Evolutionary conservation across 2,888 invertebrate genomes (phyloP).

Genomic region (Lasioglossum oenotherae): DNA sequence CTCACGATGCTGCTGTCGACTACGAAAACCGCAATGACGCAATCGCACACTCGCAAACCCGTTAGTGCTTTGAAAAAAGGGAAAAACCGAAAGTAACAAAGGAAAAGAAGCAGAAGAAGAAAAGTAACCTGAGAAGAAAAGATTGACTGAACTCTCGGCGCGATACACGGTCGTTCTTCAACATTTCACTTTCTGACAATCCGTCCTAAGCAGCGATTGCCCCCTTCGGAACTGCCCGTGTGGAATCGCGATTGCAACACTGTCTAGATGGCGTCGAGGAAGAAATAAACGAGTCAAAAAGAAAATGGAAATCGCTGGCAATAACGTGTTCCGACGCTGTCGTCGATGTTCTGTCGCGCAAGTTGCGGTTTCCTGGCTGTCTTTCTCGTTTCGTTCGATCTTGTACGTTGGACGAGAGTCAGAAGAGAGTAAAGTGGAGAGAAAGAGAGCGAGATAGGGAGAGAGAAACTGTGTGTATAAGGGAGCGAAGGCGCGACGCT

Average conservation of each 20-base stretch:
- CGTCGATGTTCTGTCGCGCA: not conserved
- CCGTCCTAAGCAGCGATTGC: conserved; percentile 73
- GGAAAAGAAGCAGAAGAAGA: not conserved
- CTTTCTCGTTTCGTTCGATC: conserved; percentile 49
- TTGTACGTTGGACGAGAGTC: not conserved
- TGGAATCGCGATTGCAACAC: conserved; percentile 7
- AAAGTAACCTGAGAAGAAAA: conserved; percentile 20
- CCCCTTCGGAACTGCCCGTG: conserved; percentile 63
- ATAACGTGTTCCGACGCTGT: not conserved
- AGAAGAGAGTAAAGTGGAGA: not conserved
- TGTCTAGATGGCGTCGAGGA: not conserved
- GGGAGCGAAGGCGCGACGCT: conserved; percentile 7
- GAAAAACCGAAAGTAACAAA: not conserved
- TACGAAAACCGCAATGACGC: conserved; percentile 28
- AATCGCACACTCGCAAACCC: conserved; percentile 2
- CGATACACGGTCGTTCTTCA: conserved; percentile 42
- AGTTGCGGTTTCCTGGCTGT: not conserved
- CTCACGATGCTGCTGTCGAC: conserved; percentile 46
- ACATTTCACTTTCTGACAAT: conserved; percentile 69
- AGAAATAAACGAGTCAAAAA: not conserved
- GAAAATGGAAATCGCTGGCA: not conserved
- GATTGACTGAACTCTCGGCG: conserved; percentile 21
- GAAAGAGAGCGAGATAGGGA: conserved; percentile 6
- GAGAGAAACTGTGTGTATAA: not conserved
- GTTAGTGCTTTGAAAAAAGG: conserved; percentile 17